phyloP scores from a whole-genome alignment of 2,113 vertebrate genomes.

The Helogale parvula region DNA sequence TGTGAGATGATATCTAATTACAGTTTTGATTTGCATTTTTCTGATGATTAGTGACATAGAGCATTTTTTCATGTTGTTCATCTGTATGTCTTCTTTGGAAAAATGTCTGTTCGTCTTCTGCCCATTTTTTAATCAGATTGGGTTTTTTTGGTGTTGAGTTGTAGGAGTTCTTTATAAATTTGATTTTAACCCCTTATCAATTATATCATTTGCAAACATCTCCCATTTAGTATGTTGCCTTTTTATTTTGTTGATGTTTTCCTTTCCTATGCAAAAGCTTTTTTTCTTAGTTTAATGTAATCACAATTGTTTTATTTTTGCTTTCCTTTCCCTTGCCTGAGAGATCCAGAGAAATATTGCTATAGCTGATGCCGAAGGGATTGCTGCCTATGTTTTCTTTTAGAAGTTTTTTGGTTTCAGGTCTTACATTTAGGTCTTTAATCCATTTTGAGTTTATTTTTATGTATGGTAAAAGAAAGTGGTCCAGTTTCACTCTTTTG shows the following conservation, averaged over 20 bases:
- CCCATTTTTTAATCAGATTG: background rate
- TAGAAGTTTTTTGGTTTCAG: background rate
- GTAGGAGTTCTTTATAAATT: background rate
- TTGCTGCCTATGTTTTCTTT: background rate
- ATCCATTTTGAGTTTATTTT: background rate
- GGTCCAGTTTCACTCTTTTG: background rate
- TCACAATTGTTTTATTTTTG: background rate
- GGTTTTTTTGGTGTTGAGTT: background rate
- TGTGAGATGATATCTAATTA: background rate
- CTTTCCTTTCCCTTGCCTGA: background rate
- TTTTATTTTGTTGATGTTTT: background rate
- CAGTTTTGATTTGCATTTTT: background rate
- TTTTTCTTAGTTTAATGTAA: background rate
- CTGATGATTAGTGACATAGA: background rate
- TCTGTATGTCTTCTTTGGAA: background rate
- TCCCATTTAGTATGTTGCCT: background rate
- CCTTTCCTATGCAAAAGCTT: background rate
- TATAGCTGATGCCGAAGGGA: background rate
- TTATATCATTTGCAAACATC: background rate
- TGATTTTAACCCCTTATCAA: background rate
- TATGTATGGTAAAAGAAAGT: background rate
- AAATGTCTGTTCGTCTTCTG: background rate
- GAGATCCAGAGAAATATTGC: background rate
- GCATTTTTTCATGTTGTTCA: background rate
- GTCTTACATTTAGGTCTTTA: background rate